Base-by-base conservation (phyloP, 2,888 invertebrate genomes). In the Euclidia mi region DNA sequence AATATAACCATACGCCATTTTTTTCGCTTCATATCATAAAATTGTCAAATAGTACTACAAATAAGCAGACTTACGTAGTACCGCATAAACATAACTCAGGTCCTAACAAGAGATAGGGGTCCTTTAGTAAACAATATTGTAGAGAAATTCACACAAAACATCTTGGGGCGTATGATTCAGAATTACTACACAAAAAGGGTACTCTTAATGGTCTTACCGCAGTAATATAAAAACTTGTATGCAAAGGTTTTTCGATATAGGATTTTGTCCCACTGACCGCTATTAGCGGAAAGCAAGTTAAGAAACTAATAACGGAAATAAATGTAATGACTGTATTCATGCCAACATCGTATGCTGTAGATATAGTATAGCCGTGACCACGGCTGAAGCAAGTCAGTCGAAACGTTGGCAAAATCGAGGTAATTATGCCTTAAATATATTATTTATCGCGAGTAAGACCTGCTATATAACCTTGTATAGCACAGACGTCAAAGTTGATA, bases 151-250 rank as follows among this genome's bases (percentile, higher is more conserved):
- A 7, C 32, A 49, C 43, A 50, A 50, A 50, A 31, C 28, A 7
- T n/a, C n/a, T n/a, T 1, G 12, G 3, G 20, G 6, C 43, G n/a
- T 29, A 37, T 43, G 43, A 28, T 42, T 3, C 49, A 17, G 34
- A 41, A 25, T 41, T 50, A 37, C 43, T 18, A 18, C 42, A 42
- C 29, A 29, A 44, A 50, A 51, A 51, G 44, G 51, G 38, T 44
- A 20, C 3, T n/a, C 43, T 43, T 50, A 51, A 51, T 44, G 38
- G 32, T 31, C 31, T 38, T 15, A 44, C 38, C 51, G 37, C 32
- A 31, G 29, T 18, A 29, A 17, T 43, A 50, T 38, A 44, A 31
- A 44, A 51, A 44, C 43, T 43, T 14, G 44, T 44, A 51, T 43
- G 50, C 14, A 51, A 42, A 20, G 14, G 18, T 34, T 49, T 12